Evolutionary conservation across 2,888 invertebrate species (phyloP), one percentile per base, ranked within the genome.

Genomic region (Mimumesa dahlbomi): DNA sequence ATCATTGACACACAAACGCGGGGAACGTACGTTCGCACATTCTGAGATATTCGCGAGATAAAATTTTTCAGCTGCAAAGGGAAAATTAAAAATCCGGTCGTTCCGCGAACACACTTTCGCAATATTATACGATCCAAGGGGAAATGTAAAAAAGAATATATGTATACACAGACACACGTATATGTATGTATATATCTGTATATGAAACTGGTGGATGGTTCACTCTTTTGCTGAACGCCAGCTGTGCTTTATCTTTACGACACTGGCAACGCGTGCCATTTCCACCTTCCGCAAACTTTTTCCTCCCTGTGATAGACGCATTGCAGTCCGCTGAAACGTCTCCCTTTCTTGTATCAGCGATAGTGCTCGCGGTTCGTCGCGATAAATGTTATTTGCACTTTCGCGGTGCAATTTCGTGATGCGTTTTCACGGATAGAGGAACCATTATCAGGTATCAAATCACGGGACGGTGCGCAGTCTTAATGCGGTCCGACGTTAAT

Each of bases 231-330:
- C 46, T 58, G 45, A 62, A 66, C 69, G 42, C 62, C 77, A 65
- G 75, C 69, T 78, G 77, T 58, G 66, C 75, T 82, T 78, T 79
- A 82, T 79, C 75, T 76, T 79, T 73, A 73, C 67, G 71, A 75
- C 59, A 56, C 62, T 43, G 40, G 53, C 69, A 68, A 77, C 65
- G 58, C 65, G 64, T 59, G 62, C 63, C 69, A 19, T 69, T 71
- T 69, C 43, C 57, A 69, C 70, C 43, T 53, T 57, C 31, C 48
- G 31, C 52, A 4, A 42, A 57, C 42, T 65, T 73, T 64, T 61
- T 53, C 34, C 22, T 36, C 16, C 38, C 16, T 18, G n/a, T 18
- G 36, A 69, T 61, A 40, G 68, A 68, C 68, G 69, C 54, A 70
- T 31, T 59, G 59, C 59, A 53, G 68, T 48, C 13, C 66, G 14